phyloP scores from a whole-genome alignment of 2,113 vertebrate genomes.

The Sula dactylatra region DNA sequence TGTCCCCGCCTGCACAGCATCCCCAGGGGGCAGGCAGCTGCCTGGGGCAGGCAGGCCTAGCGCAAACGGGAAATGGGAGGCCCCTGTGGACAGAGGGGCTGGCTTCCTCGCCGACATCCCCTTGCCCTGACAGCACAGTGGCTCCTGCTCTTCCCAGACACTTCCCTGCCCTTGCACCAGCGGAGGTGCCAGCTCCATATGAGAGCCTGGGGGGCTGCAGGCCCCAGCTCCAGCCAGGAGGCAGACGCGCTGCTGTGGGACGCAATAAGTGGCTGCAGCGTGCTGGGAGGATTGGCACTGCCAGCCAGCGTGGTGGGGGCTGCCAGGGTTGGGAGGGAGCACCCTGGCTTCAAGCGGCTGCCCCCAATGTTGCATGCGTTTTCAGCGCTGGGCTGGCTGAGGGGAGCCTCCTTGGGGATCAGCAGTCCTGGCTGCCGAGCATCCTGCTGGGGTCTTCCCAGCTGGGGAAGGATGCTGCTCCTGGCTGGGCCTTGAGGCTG shows the following conservation, averaged over 20 bases:
- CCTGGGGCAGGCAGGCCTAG: not conserved
- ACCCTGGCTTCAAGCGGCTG: not conserved
- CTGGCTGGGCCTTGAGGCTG: rapidly evolving
- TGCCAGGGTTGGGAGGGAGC: not conserved
- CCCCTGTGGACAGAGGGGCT: not conserved
- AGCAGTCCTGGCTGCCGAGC: rapidly evolving
- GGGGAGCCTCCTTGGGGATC: not conserved
- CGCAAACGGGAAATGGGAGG: not conserved
- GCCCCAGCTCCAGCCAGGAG: not conserved
- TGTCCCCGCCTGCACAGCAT: not conserved
- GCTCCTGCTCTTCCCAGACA: not conserved
- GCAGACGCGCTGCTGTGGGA: not conserved
- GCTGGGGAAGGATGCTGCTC: not conserved
- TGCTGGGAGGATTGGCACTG: not conserved
- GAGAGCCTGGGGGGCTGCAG: not conserved
- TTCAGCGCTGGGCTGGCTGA: rapidly evolving
- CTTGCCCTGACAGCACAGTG: rapidly evolving
- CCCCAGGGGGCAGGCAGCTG: not conserved
- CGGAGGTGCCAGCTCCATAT: not conserved
- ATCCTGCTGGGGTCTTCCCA: not conserved
- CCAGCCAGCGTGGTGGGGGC: not conserved
- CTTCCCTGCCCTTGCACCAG: not conserved
- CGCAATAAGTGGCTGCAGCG: rapidly evolving
- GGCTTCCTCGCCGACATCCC: not conserved
- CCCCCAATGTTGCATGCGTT: rapidly evolving